phyloP scores from a whole-genome alignment of 37 sponge, comb jelly and placozoan genomes.

The Petrosia ficiformis region DNA sequence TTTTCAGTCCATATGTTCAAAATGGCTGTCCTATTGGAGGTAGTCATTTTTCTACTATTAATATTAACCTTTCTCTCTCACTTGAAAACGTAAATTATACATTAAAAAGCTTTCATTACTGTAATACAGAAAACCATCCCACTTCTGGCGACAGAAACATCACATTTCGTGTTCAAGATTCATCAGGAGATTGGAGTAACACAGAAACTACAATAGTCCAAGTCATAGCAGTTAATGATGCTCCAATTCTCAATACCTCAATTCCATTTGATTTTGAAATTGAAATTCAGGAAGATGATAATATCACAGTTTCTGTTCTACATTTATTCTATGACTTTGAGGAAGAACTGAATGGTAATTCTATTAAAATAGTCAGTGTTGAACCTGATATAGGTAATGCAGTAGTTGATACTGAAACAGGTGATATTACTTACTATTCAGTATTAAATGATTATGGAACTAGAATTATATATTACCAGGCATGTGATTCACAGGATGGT shows the following conservation, averaged over 20 bases:
- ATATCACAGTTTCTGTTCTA: conserved; percentile 60
- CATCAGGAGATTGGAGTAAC: conserved; percentile 47
- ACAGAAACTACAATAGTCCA: conserved; percentile 32
- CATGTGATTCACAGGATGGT: conserved; percentile 65
- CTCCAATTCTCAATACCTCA: conserved; percentile 30
- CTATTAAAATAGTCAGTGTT: conserved; percentile 34
- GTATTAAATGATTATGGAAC: conserved; percentile 59
- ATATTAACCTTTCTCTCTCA: conserved; percentile 28
- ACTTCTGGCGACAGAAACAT: conserved; percentile 52
- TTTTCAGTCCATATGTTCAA: conserved; percentile 24
- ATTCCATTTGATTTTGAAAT: not conserved
- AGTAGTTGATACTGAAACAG: conserved; percentile 26
- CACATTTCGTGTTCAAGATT: conserved; percentile 67
- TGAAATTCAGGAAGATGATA: conserved; percentile 66
- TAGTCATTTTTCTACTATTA: conserved; percentile 8
- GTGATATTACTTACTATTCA: conserved; percentile 50
- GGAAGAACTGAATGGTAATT: conserved; percentile 49
- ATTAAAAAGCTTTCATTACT: conserved; percentile 68
- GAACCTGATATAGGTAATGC: conserved; percentile 48
- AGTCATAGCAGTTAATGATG: conserved; percentile 71
- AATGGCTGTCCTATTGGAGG: conserved; percentile 24
- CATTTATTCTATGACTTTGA: conserved; percentile 73
- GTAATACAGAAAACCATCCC: conserved; percentile 77
- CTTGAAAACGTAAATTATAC: conserved; percentile 47
- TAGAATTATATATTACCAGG: conserved; percentile 47